Evolutionary conservation across 2,113 vertebrate species (phyloP).

Genomic region (Vireo altiloquus): DNA sequence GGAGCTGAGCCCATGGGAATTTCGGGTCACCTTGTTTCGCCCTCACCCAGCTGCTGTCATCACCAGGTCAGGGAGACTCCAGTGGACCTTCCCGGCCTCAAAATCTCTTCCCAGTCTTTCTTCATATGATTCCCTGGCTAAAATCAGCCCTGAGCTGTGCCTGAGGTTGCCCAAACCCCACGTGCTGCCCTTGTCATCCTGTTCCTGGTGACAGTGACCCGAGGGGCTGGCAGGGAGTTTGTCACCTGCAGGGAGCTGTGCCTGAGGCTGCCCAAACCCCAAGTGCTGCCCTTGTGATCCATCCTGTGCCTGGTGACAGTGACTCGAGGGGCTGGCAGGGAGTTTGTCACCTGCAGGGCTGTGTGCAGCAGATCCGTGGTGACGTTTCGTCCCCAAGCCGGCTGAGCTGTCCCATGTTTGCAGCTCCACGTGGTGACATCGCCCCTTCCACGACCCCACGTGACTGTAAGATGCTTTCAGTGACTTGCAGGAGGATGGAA

Average conservation of each 20-base stretch:
- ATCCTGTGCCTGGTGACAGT: accelerated
- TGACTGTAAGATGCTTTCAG: accelerated
- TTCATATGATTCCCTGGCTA: neutral
- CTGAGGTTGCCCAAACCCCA: neutral
- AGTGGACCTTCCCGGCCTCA: neutral
- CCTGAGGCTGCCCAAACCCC: neutral
- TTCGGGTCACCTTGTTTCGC: neutral
- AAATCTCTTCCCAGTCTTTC: neutral
- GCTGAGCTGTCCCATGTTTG: neutral
- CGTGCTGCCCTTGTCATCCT: accelerated
- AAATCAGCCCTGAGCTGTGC: neutral
- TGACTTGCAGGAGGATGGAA: neutral
- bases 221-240: neutral
- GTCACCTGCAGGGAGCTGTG: accelerated
- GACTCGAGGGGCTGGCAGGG: neutral
- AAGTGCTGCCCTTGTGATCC: neutral
- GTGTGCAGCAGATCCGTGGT: neutral
- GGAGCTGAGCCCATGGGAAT: neutral
- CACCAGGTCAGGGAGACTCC: neutral
- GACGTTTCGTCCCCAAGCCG: neutral
- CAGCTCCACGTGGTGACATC: neutral
- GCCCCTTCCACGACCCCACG: neutral
- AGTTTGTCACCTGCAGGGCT: neutral
- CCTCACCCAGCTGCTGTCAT: neutral
- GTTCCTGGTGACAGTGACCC: neutral